Conservation (phyloP, 2,113 vertebrate genomes). For the Rhinolophus ferrumequinum region DNA sequence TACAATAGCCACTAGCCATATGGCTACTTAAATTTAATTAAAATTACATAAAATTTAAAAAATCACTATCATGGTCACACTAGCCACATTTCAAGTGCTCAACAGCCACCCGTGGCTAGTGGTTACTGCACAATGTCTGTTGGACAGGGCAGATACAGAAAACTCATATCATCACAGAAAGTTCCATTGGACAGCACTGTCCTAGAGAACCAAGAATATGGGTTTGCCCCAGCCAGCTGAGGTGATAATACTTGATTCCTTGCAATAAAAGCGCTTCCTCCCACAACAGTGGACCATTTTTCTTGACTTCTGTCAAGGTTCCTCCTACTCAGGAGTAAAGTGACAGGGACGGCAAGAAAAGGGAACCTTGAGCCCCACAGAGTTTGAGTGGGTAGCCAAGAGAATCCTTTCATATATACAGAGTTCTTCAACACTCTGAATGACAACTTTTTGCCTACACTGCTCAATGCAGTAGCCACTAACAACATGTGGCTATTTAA, state of each 20-base stretch:
- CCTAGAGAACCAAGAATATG: neutral
- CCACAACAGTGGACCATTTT: neutral
- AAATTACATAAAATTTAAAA: neutral
- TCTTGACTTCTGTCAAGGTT: conserved; percentile 15
- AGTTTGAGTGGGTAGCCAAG: neutral
- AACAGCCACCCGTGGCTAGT: neutral
- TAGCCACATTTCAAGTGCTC: neutral
- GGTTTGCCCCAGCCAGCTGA: neutral
- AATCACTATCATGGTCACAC: neutral
- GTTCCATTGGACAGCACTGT: neutral
- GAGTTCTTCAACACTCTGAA: neutral
- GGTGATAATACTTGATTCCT: neutral
- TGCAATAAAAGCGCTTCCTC: neutral
- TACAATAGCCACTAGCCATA: neutral
- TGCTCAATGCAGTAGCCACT: conserved; percentile 4
- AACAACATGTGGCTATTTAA: neutral
- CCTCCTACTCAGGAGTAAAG: neutral
- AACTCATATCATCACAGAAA: neutral
- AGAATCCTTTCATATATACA: conserved; percentile 24
- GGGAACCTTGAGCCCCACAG: neutral
- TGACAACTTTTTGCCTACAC: neutral
- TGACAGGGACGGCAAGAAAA: neutral
- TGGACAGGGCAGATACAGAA: neutral
- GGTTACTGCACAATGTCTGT: neutral
- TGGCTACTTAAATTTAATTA: conserved; percentile 26